Percentiles rank a stretch among this genome's conserved stretches.
Evolutionary conservation across 2,888 invertebrate genomes (phyloP).

Genomic region (Phasia obesa): DNA sequence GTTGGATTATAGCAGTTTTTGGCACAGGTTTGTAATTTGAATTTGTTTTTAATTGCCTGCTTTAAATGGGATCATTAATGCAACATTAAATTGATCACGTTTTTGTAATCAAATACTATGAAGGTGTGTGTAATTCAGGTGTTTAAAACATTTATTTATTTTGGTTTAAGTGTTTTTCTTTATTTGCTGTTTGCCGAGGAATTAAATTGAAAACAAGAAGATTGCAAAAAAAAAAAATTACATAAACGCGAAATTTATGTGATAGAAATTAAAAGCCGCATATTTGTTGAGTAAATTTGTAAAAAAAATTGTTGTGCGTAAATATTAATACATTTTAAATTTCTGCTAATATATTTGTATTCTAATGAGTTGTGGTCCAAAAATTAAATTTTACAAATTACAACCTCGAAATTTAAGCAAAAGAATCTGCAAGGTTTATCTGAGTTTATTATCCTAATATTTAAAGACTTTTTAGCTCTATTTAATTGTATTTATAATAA

Average conservation of each 20-base stretch:
- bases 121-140: conserved; percentile 70
- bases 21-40: conserved; percentile 71
- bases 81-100: conserved; percentile 70
- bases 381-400: too few species aligned
- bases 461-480: too few species aligned
- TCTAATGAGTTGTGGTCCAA: too few species aligned
- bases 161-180: background rate
- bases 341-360: too few species aligned
- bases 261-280: background rate
- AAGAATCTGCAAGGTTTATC: too few species aligned
- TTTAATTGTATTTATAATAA: too few species aligned
- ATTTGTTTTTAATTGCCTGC: conserved; percentile 70
- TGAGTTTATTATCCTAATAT: too few species aligned
- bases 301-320: too few species aligned
- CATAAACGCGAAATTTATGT: background rate
- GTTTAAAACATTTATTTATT: conserved; percentile 65
- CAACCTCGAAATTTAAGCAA: too few species aligned
- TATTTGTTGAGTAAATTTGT: background rate
- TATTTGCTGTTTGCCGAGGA: conserved; percentile 10
- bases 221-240: background rate
- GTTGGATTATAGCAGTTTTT: conserved; percentile 57
- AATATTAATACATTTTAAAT: too few species aligned
- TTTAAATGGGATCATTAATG: conserved; percentile 68
- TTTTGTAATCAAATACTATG: conserved; percentile 69
- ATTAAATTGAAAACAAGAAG: conserved; percentile 19